These are phyloP conservation scores for Brienomyrus longianalis DNA, from an alignment of 2,113 vertebrate species.

Conservation along the genomic window DNA sequence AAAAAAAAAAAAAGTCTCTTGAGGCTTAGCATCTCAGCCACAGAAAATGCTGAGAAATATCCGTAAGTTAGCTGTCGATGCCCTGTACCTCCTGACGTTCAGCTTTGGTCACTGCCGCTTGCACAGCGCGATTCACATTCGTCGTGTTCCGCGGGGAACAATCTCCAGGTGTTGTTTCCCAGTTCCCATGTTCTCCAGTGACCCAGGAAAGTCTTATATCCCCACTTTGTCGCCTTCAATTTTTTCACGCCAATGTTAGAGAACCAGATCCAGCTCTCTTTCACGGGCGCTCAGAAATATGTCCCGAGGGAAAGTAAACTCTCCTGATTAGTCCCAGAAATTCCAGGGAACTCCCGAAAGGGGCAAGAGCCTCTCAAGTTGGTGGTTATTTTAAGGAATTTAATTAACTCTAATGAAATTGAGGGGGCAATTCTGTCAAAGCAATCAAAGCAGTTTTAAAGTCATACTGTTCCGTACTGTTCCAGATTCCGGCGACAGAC, in stretches of 20 bases:
- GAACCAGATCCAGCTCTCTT: background rate
- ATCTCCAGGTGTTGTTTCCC: background rate
- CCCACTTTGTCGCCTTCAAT: background rate
- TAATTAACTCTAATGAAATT: conserved; percentile 8
- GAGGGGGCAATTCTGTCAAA: background rate
- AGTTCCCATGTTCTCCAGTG: background rate
- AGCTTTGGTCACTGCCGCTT: background rate
- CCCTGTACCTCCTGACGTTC: background rate
- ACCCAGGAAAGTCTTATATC: background rate
- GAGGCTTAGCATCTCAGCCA: background rate
- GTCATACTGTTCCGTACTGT: background rate
- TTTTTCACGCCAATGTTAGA: background rate
- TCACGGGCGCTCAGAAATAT: background rate
- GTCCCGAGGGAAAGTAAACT: background rate
- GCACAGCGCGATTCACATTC: background rate
- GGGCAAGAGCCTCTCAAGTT: background rate
- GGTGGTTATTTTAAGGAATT: conserved; percentile 15
- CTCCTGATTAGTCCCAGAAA: background rate
- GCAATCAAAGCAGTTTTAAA: background rate
- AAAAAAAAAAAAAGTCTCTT: background rate
- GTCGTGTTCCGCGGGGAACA: background rate
- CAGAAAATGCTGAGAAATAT: background rate
- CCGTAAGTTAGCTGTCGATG: too few relatives aligned
- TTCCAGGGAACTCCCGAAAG: background rate
- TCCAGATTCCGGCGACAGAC: background rate